Evolutionary conservation across 1,140 invertebrate species (phyloP), one percentile per base, ranked within the genome.

Genomic region (Pseudobourletiella spinata): DNA sequence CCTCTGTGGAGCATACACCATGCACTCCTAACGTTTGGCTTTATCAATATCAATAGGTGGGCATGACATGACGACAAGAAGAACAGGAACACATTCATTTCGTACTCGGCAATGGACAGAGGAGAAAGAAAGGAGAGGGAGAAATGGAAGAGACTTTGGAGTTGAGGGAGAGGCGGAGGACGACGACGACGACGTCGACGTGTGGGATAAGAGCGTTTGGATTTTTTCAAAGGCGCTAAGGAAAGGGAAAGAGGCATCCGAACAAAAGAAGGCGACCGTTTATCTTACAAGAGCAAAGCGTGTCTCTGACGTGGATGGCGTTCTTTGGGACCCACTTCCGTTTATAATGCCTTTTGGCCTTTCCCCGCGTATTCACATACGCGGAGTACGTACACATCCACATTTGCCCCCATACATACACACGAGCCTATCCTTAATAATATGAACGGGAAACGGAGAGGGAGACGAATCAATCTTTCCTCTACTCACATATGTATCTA

Each of bases 281-380:
- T 66, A 66, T 62, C 59, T 66, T 66, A 28, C 39, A 52, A 24
- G 55, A 48, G 50, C 32, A 66, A 43, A 62, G 64, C 59, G 59
- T 66, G 64, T 63, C 30, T 55, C 6, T 62, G 60, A 66, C 64
- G 30, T 66, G 52, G 60, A 61, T 61, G 63, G 58, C 28, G 39
- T 60, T 60, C 48, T 61, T 48, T 32, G 51, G 39, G 42, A 56
- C 50, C 51, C 57, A 54, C 55, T 62, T 58, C 61, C 59, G 46
- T 39, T 39, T 58, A 42, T 59, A 56, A 35, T 32, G 26, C 35
- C 22, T 25, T 57, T 57, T 25, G 30, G 30, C 39, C 55, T 57
- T 32, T 18, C 14, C 24, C 4, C 43, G 8, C n/a, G n/a, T n/a
- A n/a, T n/a, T n/a, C n/a, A n/a, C n/a, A n/a, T n/a, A n/a, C n/a